A percentile compares a stretch with the other conserved stretches of the same genome.
Conservation (phyloP, 2,797 vertebrate genomes). For the Xenopus petersii region DNA sequence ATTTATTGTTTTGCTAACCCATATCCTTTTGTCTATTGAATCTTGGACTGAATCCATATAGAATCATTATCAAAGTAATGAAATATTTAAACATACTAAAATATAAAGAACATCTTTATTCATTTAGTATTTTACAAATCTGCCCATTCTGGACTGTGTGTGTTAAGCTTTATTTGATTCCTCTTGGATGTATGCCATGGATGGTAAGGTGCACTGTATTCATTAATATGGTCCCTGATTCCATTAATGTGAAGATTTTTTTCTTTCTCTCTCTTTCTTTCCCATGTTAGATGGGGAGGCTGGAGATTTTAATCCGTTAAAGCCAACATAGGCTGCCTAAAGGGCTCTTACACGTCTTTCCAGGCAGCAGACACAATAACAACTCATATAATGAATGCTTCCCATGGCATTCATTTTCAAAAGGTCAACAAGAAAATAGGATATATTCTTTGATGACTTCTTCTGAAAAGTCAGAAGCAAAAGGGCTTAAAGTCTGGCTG, state of each 20-base stretch:
- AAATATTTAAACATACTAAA: too few species aligned
- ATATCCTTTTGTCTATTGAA: too few species aligned
- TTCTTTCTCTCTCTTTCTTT: not conserved
- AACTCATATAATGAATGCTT: conserved; percentile 38
- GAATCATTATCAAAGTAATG: too few species aligned
- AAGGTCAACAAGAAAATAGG: conserved; percentile 48
- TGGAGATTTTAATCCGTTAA: conserved; percentile 39
- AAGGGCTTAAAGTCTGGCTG: conserved; percentile 40
- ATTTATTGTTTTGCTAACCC: too few species aligned
- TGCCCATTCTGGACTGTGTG: too few species aligned
- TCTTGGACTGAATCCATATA: too few species aligned
- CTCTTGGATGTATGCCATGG: not conserved
- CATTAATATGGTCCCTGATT: conserved; percentile 22
- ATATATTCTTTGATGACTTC: conserved; percentile 42
- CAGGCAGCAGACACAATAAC: conserved; percentile 31
- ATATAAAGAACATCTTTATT: too few species aligned
- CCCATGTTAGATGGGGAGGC: conserved; percentile 21
- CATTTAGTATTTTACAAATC: too few species aligned
- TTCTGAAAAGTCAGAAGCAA: conserved; percentile 26
- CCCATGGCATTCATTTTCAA: conserved; percentile 27
- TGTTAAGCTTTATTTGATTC: not conserved
- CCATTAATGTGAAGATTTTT: conserved; percentile 41
- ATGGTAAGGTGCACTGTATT: conserved; percentile 30
- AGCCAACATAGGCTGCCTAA: conserved; percentile 32
- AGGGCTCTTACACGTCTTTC: conserved; percentile 35